Base-by-base conservation (phyloP, 2,797 vertebrate species). In the Poecilia gillii region DNA sequence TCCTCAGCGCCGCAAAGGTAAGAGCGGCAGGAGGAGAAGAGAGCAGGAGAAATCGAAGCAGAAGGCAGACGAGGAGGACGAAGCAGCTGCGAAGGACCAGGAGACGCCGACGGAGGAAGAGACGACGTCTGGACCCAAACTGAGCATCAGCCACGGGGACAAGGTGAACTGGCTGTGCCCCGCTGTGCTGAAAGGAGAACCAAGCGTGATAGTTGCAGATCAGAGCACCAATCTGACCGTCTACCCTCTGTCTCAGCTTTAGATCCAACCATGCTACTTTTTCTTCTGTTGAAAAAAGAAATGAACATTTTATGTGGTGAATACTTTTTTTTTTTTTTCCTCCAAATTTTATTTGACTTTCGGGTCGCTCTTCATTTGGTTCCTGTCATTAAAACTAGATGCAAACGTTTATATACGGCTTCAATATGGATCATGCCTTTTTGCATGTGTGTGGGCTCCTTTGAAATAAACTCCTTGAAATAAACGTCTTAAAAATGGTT, bases 121-220 rank as follows among this genome's bases (percentile, higher is more conserved):
- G 23, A 53, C 51, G 51, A 90, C 87, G 12, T n/a, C 93, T 62
- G 91, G 91, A 53, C 96, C 97, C 73, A 97, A 95, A 89, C 89
- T 97, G 46, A 94, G 90, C 84, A 95, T 99, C 80, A 93, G 91
- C 80, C 98, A 99, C 0, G 95, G 96, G 62, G 96, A 98, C 79
- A 99, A 99, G 85, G 96, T 99, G 87, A 99, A 99, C 96, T 99
- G 98, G 98, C 89, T 99, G 62, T 95, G 95, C 0, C 96, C 93
- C 0, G 68, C 93, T 7, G 91, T 96, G 77, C 92, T 99, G 73
- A 97, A 97, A 91, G 97, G 97, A 74, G 94, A 94, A 49, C 93
- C 90, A 45, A 97, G 91, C 81, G 89, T 99, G 83, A 87, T 99
- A 5, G 97, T 99, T 23, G 97, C 97, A 72, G 98, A 99, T 93